Conservation (phyloP, 2,113 vertebrate genomes). For the Sylvilagus bachmani region DNA sequence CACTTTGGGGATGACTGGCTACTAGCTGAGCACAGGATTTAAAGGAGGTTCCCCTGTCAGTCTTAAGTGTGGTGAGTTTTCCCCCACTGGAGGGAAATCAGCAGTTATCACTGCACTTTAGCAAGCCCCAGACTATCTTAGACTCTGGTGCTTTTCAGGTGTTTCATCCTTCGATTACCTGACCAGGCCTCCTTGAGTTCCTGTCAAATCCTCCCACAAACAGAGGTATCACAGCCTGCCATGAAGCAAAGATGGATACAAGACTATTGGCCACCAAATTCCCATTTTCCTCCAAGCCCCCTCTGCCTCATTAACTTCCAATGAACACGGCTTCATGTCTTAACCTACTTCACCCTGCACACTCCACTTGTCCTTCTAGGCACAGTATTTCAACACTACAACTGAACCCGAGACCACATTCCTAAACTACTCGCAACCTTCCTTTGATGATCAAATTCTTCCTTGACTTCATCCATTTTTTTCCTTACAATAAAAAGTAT, state of each 20-base stretch:
- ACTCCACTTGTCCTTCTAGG: neutral
- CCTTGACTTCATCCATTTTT: neutral
- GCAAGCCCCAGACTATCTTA: neutral
- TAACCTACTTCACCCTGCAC: neutral
- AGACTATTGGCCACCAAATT: neutral
- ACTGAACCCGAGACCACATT: neutral
- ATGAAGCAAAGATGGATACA: neutral
- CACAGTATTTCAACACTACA: neutral
- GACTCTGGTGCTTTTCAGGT: neutral
- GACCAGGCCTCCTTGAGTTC: neutral
- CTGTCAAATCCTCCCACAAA: neutral
- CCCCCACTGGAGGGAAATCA: neutral
- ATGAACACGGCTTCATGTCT: neutral
- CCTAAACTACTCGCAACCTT: neutral
- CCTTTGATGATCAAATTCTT: neutral
- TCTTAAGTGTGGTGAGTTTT: neutral
- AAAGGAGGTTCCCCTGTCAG: neutral
- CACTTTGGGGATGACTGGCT: neutral
- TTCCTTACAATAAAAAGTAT: no score
- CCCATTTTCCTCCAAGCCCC: neutral
- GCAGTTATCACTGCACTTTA: neutral
- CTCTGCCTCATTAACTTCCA: neutral
- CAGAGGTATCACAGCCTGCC: neutral
- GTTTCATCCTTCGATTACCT: neutral
- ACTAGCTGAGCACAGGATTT: neutral